These are phyloP conservation scores for Myanophis thanlyinensis DNA, from an alignment of 2,113 vertebrate genomes.

Conservation along the genomic window DNA sequence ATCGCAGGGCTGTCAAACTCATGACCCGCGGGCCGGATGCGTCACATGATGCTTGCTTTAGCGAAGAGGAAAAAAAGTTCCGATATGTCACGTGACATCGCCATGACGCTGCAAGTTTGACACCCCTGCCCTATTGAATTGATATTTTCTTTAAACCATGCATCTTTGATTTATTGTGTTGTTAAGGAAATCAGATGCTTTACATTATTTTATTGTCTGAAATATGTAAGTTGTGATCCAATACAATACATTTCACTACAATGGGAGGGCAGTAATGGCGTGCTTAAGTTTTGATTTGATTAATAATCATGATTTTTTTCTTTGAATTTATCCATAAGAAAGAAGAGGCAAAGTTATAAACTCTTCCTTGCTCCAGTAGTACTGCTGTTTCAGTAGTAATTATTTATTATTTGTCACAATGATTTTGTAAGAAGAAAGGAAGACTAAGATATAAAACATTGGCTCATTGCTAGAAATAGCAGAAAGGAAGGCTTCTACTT, in stretches of 20 bases:
- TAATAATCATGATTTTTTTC: background rate
- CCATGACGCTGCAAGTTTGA: too few species aligned
- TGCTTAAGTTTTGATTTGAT: background rate
- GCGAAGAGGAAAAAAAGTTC: too few species aligned
- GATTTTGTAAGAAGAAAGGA: background rate
- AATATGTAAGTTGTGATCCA: background rate
- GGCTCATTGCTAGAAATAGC: conserved; percentile 27
- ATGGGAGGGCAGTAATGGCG: background rate
- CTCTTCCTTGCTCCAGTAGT: background rate
- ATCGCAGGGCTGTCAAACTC: too few species aligned
- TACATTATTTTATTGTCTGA: background rate
- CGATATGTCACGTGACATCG: too few species aligned
- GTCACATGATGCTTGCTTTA: too few species aligned
- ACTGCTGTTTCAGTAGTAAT: background rate
- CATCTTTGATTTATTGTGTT: background rate
- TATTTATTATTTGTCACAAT: background rate
- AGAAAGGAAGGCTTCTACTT: background rate
- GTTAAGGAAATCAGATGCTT: background rate
- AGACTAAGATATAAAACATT: background rate
- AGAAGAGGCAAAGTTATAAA: background rate
- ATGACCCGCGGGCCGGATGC: too few species aligned
- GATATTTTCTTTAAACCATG: background rate
- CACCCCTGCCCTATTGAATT: too few species aligned
- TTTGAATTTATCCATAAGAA: background rate
- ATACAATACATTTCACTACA: background rate